Base-by-base conservation (phyloP, 2,888 invertebrate species). In the Rhodophaea formosa region DNA sequence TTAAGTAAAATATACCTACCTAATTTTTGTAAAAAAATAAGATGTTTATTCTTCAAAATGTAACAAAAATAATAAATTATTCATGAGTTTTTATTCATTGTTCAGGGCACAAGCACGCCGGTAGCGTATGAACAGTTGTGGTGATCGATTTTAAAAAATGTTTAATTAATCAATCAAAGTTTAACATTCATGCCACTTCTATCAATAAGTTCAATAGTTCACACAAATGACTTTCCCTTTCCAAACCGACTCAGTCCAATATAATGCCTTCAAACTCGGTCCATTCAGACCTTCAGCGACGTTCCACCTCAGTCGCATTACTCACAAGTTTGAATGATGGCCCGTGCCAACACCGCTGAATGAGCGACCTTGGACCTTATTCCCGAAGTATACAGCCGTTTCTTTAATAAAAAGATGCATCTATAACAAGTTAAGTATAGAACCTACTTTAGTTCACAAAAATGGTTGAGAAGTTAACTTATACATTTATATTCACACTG, bases 241-340 rank as follows among this genome's bases (percentile, higher is more conserved):
- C 17, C 51, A 35, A 51, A 35, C 10, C 2, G 1, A 23, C 46
- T 17, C 0, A 16, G 45, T 46, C 35, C 7, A 17, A 15, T 32
- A 14, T 16, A 35, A 35, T 16, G 35, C 35, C 16, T 39, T 8
- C 35, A 12, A 7, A n/a, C 15, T 7, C 23, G 23, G 46, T 51
- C 51, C 1, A 35, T 51, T 35, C 17, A 17, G 46, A 35, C 51
- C 1, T 17, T 51, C 35, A 17, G 35, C 32, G 46, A 35, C 51
- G 1, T 17, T 51, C 35, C 35, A 51, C 32, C 49, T 14, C 30
- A 8, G 16, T 16, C 35, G 16, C 49, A 51, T 51, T 51, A 51
- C 32, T 39, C 16, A 35, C 12, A 39, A 51, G 51, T 51, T 39
- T 35, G 51, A 51, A 35, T 51, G 35, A 51, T 51, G 15, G 35